Evolutionary conservation across 2,888 invertebrate genomes (phyloP).

Genomic region (Stegophylla sp.): DNA sequence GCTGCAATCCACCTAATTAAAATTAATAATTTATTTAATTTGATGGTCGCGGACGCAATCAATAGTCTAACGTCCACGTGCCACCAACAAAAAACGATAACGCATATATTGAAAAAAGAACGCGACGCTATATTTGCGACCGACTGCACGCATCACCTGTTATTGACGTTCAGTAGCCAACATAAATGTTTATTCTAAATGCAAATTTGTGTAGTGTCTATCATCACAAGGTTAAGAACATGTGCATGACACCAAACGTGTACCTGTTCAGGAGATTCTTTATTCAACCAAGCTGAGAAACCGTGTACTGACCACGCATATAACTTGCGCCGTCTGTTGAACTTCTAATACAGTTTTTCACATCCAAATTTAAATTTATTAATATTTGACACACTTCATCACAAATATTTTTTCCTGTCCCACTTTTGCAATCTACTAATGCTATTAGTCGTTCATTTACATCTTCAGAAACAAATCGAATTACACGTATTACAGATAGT

Average conservation of each 20-base stretch:
- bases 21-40: too few species aligned
- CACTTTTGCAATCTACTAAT: neutral
- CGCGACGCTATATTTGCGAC: too few species aligned
- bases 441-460: neutral
- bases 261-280: neutral
- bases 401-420: slow-evolving; percentile 14
- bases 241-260: neutral
- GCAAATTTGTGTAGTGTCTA: neutral
- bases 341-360: slow-evolving; percentile 3
- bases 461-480: neutral
- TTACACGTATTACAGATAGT: neutral
- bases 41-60: too few species aligned
- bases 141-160: too few species aligned
- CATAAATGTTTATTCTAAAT: neutral
- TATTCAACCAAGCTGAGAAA: slow-evolving; percentile 17
- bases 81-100: too few species aligned
- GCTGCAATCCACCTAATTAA: too few species aligned
- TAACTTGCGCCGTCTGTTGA: slow-evolving; percentile 10
- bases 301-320: slow-evolving; percentile 15
- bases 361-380: slow-evolving; percentile 4
- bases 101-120: too few species aligned
- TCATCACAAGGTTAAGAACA: neutral
- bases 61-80: too few species aligned
- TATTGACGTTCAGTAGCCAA: neutral
- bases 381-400: neutral